Percentiles rank a stretch among this genome's conserved stretches.
Evolutionary conservation across 2,797 vertebrate genomes (phyloP).

Genomic region (Neoniphon sammara): DNA sequence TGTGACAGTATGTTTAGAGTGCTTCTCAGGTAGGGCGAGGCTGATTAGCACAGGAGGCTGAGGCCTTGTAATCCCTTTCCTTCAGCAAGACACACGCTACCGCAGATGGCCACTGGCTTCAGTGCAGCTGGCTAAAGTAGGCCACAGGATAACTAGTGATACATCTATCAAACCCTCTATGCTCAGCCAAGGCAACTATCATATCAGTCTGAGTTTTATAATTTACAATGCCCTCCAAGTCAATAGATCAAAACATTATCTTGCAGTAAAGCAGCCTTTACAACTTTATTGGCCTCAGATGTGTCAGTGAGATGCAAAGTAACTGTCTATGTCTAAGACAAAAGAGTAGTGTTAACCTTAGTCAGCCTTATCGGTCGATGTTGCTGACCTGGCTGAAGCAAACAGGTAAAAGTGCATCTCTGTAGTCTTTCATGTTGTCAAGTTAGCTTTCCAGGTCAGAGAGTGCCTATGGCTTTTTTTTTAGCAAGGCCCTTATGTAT

Average conservation of each 20-base stretch:
- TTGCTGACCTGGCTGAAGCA: neutral
- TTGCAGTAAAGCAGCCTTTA: neutral
- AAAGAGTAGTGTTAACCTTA: conserved; percentile 8
- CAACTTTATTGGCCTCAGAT: neutral
- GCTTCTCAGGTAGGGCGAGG: neutral
- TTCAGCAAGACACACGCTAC: conserved; percentile 20
- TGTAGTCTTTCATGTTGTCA: neutral
- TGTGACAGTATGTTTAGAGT: conserved; percentile 3
- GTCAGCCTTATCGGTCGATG: conserved; percentile 1
- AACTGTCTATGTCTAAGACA: conserved; percentile 13
- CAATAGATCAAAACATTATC: neutral
- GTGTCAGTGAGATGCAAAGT: neutral
- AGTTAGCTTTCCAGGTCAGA: neutral
- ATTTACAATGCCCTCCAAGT: neutral
- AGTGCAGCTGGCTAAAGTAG: conserved; percentile 61
- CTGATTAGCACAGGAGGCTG: conserved; percentile 52
- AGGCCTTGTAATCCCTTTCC: conserved; percentile 68
- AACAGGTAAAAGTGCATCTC: conserved; percentile 41
- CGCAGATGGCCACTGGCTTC: conserved; percentile 45
- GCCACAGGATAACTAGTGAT: conserved; percentile 15
- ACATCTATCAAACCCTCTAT: neutral
- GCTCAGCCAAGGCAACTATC: neutral
- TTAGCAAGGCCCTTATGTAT: neutral
- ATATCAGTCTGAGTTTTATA: neutral
- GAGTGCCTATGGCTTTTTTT: neutral